These are phyloP conservation scores for Cirrhinus molitorella DNA, from an alignment of 2,797 vertebrate species.

Conservation along the genomic window DNA sequence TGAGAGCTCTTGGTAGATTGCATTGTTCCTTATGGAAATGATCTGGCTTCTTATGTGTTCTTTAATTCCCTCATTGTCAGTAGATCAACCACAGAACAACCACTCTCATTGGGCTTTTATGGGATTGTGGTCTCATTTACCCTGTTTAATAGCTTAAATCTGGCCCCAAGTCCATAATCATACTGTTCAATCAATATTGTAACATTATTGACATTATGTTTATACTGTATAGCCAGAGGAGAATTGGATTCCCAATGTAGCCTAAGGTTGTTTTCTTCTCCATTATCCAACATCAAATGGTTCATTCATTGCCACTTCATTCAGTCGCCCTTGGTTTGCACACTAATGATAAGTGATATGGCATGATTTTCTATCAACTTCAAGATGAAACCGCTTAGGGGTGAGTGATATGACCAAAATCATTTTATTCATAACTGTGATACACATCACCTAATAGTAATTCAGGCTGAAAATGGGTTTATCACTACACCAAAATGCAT, in stretches of 20 bases:
- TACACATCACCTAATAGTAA: background rate
- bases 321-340: background rate
- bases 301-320: background rate
- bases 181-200: background rate
- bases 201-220: background rate
- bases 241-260: background rate
- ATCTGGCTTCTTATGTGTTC: background rate
- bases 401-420: background rate
- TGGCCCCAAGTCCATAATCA: background rate
- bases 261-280: background rate
- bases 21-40: background rate
- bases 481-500: background rate
- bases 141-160: background rate
- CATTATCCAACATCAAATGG: background rate
- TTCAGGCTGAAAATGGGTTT: background rate
- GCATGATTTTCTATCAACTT: background rate
- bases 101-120: background rate
- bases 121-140: background rate
- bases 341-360: background rate
- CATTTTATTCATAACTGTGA: background rate
- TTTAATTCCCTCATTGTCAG: background rate
- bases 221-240: background rate
- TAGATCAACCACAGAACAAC: background rate
- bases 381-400: background rate
- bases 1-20: background rate